Percentiles rank a stretch among this genome's conserved stretches.
Evolutionary conservation across 2,113 vertebrate species (phyloP).

Genomic region (Ochotona curzoniae): DNA sequence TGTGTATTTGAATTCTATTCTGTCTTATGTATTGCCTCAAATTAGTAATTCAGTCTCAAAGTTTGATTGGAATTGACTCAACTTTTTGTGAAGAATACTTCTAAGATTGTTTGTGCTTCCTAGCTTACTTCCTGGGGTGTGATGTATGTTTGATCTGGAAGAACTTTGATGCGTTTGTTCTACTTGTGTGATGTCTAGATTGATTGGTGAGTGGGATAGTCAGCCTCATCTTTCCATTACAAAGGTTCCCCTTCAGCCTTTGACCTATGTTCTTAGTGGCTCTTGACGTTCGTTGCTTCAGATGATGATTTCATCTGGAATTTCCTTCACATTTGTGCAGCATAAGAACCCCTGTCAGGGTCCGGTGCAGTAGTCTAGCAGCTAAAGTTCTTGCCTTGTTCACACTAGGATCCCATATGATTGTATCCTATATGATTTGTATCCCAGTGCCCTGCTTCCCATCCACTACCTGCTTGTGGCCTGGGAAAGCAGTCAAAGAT

Average conservation of each 20-base stretch:
- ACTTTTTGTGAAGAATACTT: conserved; percentile 42
- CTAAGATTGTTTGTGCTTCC: not conserved
- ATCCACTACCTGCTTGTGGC: too few species aligned
- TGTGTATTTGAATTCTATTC: conserved; percentile 11
- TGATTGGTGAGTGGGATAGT: conserved; percentile 30
- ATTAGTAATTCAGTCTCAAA: conserved; percentile 25
- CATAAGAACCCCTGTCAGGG: conserved; percentile 16
- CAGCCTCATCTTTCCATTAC: conserved; percentile 29
- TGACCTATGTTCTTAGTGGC: conserved; percentile 38
- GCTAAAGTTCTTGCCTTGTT: too few species aligned
- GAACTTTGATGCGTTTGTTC: not conserved
- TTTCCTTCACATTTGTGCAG: conserved; percentile 47
- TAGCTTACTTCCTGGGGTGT: not conserved
- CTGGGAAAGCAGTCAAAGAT: too few species aligned
- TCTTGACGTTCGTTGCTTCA: not conserved
- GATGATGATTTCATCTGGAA: conserved; percentile 25
- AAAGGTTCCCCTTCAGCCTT: not conserved
- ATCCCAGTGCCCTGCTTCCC: too few species aligned
- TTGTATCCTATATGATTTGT: too few species aligned
- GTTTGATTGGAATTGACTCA: conserved; percentile 32
- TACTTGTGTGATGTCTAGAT: conserved; percentile 21
- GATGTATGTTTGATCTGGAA: not conserved
- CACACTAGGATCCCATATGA: too few species aligned
- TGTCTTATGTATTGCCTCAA: conserved; percentile 30
- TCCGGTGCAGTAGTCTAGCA: too few species aligned